Conservation (phyloP, 2,888 invertebrate species). For the Eristalis arbustorum region DNA sequence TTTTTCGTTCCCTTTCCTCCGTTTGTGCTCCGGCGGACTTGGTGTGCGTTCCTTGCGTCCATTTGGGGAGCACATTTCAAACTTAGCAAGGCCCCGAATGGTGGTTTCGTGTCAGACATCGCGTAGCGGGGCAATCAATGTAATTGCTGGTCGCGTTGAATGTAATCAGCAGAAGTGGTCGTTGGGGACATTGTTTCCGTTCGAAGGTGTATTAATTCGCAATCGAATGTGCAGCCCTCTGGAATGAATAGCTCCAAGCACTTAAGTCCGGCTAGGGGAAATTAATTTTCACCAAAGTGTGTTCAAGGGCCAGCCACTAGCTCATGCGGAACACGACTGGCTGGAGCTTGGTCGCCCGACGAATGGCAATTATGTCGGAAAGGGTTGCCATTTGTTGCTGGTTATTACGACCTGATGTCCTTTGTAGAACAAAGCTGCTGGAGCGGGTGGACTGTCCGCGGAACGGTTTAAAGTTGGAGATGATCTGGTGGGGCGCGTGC, state of each 20-base stretch:
- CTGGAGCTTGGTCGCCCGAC: background rate
- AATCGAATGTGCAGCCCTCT: background rate
- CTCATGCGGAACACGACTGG: background rate
- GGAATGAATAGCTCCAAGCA: background rate
- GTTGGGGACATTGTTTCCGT: background rate
- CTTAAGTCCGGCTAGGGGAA: background rate
- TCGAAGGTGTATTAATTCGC: background rate
- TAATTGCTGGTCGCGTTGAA: background rate
- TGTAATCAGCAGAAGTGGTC: conserved; percentile 5
- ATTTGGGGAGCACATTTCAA: conserved; percentile 27
- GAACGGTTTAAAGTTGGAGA: too few relatives aligned
- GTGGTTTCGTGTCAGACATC: background rate
- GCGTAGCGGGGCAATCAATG: conserved; percentile 10
- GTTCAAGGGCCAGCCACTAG: background rate
- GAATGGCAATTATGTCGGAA: background rate
- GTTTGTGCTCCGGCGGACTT: background rate
- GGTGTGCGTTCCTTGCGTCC: background rate
- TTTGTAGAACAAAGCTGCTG: too few relatives aligned
- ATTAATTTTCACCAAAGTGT: background rate
- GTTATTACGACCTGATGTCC: background rate
- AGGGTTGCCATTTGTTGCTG: background rate
- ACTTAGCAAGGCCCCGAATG: background rate
- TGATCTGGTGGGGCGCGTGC: too few relatives aligned
- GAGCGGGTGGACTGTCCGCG: too few relatives aligned
- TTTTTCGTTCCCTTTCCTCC: conserved; percentile 43